phyloP scores from a whole-genome alignment of 2,113 vertebrate species.

The Ursus arctos region DNA sequence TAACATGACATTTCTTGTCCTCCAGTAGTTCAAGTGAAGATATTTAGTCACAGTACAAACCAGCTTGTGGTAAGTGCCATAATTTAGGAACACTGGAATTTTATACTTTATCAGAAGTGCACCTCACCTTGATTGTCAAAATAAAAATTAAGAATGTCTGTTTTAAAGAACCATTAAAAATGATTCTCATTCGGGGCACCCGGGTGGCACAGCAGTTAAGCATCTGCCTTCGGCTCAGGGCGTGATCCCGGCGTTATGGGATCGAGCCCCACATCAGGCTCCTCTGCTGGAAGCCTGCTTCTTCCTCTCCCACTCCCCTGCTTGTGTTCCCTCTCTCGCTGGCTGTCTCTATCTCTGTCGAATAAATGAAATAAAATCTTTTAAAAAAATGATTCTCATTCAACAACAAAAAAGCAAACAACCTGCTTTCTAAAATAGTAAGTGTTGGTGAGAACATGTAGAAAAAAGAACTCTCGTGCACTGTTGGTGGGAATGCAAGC shows the following conservation, averaged over 20 bases:
- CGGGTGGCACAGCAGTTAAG: no score
- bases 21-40: background rate
- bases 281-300: no score
- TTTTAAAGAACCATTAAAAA: background rate
- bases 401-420: background rate
- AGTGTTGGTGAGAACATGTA: background rate
- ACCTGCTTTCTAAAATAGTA: background rate
- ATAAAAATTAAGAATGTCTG: background rate
- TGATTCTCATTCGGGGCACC: background rate
- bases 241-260: no score
- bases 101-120: background rate
- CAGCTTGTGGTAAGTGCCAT: background rate
- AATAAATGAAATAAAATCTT: no score
- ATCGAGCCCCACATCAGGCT: no score
- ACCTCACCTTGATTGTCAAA: background rate
- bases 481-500: background rate
- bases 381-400: background rate
- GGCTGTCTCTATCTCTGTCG: no score
- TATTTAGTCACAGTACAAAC: background rate
- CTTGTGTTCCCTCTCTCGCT: no score
- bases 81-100: background rate
- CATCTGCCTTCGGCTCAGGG: no score
- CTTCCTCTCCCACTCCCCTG: no score
- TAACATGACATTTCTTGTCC: background rate
- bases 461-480: background rate